Percentiles rank a stretch among this genome's conserved stretches.
Conservation (phyloP, 2,888 invertebrate genomes). For the Pherbina coryleti region DNA sequence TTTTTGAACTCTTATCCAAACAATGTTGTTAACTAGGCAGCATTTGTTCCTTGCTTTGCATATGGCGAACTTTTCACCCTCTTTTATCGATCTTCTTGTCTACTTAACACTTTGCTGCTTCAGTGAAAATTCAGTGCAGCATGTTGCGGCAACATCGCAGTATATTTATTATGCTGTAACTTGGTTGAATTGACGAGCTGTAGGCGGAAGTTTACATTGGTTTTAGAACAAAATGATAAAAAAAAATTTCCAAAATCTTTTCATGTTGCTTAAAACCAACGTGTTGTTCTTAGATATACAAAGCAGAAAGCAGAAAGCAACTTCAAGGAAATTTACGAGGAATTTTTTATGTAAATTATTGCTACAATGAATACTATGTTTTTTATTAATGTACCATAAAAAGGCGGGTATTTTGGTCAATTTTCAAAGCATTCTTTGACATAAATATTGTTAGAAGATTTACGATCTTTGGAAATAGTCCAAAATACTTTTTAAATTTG, state of each 20-base stretch:
- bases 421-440: no score
- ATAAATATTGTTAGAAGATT: no score
- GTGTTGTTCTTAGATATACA: no score
- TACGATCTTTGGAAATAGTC: no score
- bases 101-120: neutral
- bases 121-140: neutral
- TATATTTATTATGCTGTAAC: neutral
- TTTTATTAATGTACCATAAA: no score
- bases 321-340: no score
- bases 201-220: neutral
- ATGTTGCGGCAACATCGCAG: neutral
- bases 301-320: no score
- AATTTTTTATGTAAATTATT: no score
- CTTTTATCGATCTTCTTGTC: neutral
- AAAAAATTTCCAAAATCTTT: neutral
- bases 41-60: neutral
- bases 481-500: no score
- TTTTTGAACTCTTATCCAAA: neutral
- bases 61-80: neutral
- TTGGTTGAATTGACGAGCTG: neutral
- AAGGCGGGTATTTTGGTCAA: no score
- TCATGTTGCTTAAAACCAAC: neutral
- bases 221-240: neutral
- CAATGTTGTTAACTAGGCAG: conserved; percentile 3
- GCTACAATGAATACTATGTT: no score